phyloP scores from a whole-genome alignment of 2,888 invertebrate genomes.

The Eumacrocentrus americanus region DNA sequence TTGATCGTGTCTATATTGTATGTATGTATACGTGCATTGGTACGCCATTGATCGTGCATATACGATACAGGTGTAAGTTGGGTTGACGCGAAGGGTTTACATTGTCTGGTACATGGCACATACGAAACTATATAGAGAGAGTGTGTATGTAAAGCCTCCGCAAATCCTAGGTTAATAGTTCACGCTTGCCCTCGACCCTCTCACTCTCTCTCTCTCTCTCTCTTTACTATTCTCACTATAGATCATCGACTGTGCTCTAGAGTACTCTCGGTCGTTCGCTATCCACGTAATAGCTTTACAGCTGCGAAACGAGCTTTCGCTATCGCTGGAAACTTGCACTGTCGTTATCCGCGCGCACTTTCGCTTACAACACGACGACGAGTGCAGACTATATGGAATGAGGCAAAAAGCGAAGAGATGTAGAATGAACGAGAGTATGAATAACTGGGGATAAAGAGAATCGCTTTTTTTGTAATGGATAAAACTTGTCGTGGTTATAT shows the following conservation, averaged over 20 bases:
- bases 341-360: constrained; percentile 53
- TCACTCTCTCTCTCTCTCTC: no score
- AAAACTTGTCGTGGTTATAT: no score
- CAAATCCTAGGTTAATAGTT: not conserved
- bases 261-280: no score
- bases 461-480: no score
- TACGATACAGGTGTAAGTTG: constrained; percentile 23
- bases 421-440: not conserved
- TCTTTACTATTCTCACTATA: no score
- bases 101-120: not conserved
- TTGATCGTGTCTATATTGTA: constrained; percentile 24
- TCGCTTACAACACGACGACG: constrained; percentile 38
- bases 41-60: constrained; percentile 19
- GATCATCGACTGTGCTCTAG: no score
- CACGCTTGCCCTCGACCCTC: constrained; percentile 37
- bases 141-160: not conserved
- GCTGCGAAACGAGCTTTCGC: constrained; percentile 57
- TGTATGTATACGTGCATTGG: constrained; percentile 23
- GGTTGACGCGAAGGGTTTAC: not conserved
- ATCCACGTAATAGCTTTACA: no score
- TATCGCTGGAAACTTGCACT: constrained; percentile 58
- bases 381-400: not conserved
- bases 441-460: no score
- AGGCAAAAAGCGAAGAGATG: no score
- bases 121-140: constrained; percentile 1